These are phyloP conservation scores for Coccyzus lansbergi DNA, from an alignment of 2,797 vertebrate species.

Conservation along the genomic window DNA sequence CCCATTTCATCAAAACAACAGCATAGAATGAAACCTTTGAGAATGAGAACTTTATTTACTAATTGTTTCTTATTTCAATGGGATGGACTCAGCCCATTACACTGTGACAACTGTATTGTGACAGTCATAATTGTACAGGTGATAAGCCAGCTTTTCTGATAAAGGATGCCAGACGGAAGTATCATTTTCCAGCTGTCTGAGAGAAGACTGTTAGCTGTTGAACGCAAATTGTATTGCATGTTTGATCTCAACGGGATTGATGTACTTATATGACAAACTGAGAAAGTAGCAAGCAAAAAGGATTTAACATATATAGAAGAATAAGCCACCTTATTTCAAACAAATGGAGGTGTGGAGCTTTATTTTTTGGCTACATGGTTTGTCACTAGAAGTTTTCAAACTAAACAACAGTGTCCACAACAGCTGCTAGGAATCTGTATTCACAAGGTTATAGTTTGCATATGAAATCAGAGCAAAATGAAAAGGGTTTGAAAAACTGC, in stretches of 20 bases:
- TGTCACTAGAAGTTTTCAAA: background rate
- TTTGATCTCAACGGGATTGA: background rate
- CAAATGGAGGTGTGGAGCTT: background rate
- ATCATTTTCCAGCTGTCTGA: background rate
- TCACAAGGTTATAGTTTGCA: background rate
- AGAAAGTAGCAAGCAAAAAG: background rate
- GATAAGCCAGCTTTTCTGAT: background rate
- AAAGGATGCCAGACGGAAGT: background rate
- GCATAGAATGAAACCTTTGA: background rate
- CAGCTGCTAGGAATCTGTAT: background rate
- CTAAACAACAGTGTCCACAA: background rate
- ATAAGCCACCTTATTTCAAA: background rate
- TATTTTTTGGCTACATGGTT: background rate
- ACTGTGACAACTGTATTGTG: background rate
- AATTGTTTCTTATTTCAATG: background rate
- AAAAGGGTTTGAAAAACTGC: background rate
- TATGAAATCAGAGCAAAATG: background rate
- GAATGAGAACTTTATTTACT: background rate
- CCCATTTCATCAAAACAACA: background rate
- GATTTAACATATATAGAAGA: background rate
- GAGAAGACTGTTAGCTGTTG: fast-evolving
- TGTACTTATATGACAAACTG: background rate
- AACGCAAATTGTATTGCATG: background rate
- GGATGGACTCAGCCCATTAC: background rate
- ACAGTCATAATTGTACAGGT: background rate